Evolutionary conservation across 2,797 vertebrate species (phyloP), one percentile per base, ranked within the genome.

Genomic region (Australoheros facetus): DNA sequence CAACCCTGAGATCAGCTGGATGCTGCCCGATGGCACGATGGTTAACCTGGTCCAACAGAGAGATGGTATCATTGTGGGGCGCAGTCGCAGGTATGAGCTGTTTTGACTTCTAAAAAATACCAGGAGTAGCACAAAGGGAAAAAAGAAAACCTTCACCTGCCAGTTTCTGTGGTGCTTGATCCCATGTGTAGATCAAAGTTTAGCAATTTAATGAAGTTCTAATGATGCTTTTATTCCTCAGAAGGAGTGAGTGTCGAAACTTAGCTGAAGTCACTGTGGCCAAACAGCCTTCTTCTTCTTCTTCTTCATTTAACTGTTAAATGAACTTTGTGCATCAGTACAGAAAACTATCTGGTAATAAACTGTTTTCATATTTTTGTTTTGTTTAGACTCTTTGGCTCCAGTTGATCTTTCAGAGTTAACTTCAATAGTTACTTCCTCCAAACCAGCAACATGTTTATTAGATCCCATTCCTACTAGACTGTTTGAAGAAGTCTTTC

Each of bases 21-120:
- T 95, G 5, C 93, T 99, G 1, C 98, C 98, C 0, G 98, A 98
- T 5, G 98, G 98, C 4, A 97, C 97, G 56, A 96, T 97, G 96
- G 93, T 99, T 51, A 96, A 97, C 92, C 94, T 94, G 0, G 84
- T 95, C 56, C 93, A 96, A 93, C 96, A 95, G 71, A 92, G 94
- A 0, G 95, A 96, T 1, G 30, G 37, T 1, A 90, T 92, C 45
- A 84, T 91, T 0, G 93, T 95, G 0, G 93, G 92, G 19, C 95
- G 95, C 12, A 92, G 91, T 0, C 96, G 95, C 74, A 95, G 97
- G 85, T 94, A 89, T 2, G 55, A 54, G 32, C 19, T 72, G 9
- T 4, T n/a, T 21, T 32, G 26, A 32, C 19, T 1, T 69, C 62
- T 56, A 45, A 39, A 56, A n/a, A 4, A 16, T 19, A 23, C 3